These are phyloP conservation scores for Sympetrum striolatum DNA, from an alignment of 2,888 invertebrate genomes.

Conservation along the genomic window DNA sequence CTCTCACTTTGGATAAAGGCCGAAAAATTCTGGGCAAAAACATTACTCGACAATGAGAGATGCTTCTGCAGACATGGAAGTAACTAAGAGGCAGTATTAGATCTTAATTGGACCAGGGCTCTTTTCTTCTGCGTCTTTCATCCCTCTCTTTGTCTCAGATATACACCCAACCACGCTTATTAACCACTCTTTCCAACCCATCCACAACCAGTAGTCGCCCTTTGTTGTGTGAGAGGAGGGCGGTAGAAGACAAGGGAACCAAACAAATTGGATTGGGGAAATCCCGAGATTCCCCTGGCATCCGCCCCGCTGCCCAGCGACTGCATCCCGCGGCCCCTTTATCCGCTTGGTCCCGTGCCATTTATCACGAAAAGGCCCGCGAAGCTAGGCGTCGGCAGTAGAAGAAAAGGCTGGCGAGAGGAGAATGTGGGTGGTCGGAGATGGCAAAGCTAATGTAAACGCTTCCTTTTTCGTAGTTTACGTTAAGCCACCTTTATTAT, in stretches of 20 bases:
- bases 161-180: neutral
- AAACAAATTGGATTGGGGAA: conserved; percentile 17
- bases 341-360: neutral
- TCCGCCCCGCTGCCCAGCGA: neutral
- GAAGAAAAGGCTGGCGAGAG: neutral
- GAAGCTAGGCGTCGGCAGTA: neutral
- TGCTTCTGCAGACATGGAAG: neutral
- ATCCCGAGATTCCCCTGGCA: conserved; percentile 5
- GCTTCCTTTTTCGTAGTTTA: neutral
- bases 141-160: neutral
- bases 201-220: too few species aligned
- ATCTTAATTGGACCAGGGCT: conserved; percentile 10
- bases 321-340: conserved; percentile 1
- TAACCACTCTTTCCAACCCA: neutral
- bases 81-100: neutral
- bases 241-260: neutral
- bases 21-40: neutral
- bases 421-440: neutral
- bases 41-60: neutral
- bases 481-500: neutral
- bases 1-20: neutral
- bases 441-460: neutral
- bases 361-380: neutral
- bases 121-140: neutral
- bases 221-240: neutral